Evolutionary conservation across 2,113 vertebrate genomes (phyloP).

Genomic region (Dicaeum eximium): DNA sequence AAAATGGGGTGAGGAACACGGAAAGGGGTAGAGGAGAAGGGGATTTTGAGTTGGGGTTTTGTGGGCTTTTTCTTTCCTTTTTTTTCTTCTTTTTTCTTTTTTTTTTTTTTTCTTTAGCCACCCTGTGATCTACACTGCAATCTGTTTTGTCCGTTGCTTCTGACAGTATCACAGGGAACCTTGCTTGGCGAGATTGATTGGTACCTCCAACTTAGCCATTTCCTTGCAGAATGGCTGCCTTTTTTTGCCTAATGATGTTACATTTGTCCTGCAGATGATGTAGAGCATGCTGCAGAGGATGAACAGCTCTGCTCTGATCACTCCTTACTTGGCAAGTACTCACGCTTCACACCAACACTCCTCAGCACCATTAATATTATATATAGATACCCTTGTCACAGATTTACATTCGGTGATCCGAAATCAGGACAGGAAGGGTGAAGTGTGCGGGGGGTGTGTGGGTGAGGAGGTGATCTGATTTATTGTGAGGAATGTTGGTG

Average conservation of each 20-base stretch:
- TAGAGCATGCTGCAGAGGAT: constrained; percentile 71
- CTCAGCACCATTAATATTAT: constrained; percentile 94
- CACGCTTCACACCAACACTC: constrained; percentile 79
- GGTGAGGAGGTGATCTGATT: constrained; percentile 78
- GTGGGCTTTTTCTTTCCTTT: neutral
- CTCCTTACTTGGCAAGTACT: constrained; percentile 89
- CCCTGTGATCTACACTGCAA: constrained; percentile 62
- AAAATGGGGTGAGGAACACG: neutral
- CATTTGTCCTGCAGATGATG: constrained; percentile 91
- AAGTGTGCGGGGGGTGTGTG: constrained; percentile 30
- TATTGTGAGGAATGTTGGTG: constrained; percentile 83
- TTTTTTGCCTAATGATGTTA: constrained; percentile 89
- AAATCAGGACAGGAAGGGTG: constrained; percentile 80
- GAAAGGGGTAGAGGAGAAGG: neutral
- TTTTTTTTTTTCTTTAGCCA: neutral
- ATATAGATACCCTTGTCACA: constrained; percentile 98
- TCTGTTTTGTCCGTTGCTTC: constrained; percentile 74
- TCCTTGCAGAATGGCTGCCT: constrained; percentile 85
- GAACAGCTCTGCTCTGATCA: constrained; percentile 81
- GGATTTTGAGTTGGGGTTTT: neutral
- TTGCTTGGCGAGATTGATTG: constrained; percentile 85
- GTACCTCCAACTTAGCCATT: constrained; percentile 83
- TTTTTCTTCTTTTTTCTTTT: rapidly evolving
- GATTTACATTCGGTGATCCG: constrained; percentile 88
- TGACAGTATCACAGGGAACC: constrained; percentile 83